Evolutionary conservation across 1,140 invertebrate species (phyloP).

Genomic region (Microplitis mediator): DNA sequence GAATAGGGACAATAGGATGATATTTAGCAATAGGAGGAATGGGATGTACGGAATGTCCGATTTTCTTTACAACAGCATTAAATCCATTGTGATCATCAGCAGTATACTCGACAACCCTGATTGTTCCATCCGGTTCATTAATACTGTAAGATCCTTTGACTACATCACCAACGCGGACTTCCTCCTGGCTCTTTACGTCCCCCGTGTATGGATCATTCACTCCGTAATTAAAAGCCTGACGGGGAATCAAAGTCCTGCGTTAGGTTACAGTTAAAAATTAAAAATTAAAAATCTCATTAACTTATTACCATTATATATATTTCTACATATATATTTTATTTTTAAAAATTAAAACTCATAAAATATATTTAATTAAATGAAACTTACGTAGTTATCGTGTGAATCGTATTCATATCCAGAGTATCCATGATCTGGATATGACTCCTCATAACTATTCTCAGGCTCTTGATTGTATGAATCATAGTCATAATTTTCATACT

Average conservation of each 20-base stretch:
- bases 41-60: slow-evolving; percentile 58
- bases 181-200: slow-evolving; percentile 63
- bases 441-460: slow-evolving; percentile 14
- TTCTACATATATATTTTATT: no score
- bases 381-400: slow-evolving; percentile 23
- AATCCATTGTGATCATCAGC: slow-evolving; percentile 65
- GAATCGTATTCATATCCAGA: slow-evolving; percentile 1
- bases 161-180: slow-evolving; percentile 62
- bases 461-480: not conserved
- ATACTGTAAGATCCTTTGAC: slow-evolving; percentile 64
- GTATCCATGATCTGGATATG: slow-evolving; percentile 8
- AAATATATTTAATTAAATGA: not conserved
- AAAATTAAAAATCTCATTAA: no score
- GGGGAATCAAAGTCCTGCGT: no score
- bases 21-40: no score
- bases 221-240: slow-evolving; percentile 62
- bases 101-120: slow-evolving; percentile 63
- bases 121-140: slow-evolving; percentile 63
- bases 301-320: no score
- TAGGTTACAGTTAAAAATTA: no score
- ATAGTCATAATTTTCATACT: slow-evolving; percentile 20
- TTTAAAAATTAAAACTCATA: no score
- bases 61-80: slow-evolving; percentile 63
- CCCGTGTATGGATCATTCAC: slow-evolving; percentile 64
- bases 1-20: no score